These are phyloP conservation scores for Phymastichus coffea DNA, from an alignment of 1,140 invertebrate species.

Conservation along the genomic window DNA sequence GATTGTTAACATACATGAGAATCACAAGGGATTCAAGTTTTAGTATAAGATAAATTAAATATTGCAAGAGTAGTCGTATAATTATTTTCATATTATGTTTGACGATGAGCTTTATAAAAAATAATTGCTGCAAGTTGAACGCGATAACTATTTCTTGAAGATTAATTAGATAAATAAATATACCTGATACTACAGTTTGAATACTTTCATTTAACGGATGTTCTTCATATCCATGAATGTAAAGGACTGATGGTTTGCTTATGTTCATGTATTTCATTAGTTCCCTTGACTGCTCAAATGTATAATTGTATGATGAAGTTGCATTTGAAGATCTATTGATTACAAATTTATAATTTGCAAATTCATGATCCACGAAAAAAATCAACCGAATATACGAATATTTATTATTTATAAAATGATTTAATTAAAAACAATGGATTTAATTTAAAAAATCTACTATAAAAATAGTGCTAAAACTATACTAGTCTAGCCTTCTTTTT, in stretches of 20 bases:
- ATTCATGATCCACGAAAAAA: not conserved
- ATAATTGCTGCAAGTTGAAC: no score
- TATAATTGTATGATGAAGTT: not conserved
- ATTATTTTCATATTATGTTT: no score
- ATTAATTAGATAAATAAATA: not conserved
- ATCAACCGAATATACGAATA: no score
- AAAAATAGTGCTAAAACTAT: not conserved
- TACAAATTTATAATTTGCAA: no score
- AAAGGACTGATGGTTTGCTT: slow-evolving; percentile 40
- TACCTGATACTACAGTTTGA: slow-evolving; percentile 42
- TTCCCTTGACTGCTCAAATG: not conserved
- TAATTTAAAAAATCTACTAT: not conserved
- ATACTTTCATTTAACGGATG: slow-evolving; percentile 37
- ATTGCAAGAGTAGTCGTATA: no score
- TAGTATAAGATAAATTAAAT: no score
- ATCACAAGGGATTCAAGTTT: no score
- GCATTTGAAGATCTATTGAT: not conserved
- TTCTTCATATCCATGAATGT: slow-evolving; percentile 50
- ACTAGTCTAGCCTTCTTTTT: no score
- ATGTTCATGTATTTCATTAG: slow-evolving; percentile 27
- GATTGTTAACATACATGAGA: no score
- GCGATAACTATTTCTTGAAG: no score
- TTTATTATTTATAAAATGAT: not conserved
- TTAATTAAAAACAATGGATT: not conserved
- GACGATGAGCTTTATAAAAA: no score